Conservation (phyloP, 2,113 vertebrate genomes). For the Bos javanicus region DNA sequence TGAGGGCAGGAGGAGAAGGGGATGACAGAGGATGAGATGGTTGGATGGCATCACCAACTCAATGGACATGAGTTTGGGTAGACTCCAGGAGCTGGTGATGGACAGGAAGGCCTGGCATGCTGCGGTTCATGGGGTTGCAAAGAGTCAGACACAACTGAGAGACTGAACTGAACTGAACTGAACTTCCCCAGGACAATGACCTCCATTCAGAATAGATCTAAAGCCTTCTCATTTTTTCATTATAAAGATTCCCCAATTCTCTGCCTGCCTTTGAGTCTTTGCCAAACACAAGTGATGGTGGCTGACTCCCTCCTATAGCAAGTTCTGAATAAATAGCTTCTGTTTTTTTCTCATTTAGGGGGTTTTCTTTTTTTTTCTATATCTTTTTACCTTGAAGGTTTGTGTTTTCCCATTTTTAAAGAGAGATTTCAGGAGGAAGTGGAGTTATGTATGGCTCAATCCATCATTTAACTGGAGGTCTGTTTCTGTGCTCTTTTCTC, state of each 20-base stretch:
- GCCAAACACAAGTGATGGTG: background rate
- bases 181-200: background rate
- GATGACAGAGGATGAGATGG: background rate
- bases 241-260: background rate
- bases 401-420: background rate
- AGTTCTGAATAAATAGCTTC: background rate
- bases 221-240: background rate
- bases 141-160: background rate
- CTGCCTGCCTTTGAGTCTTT: background rate
- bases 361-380: background rate
- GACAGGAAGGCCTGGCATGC: background rate
- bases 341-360: background rate
- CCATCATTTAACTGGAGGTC: background rate
- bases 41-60: background rate
- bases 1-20: background rate
- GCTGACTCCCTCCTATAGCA: background rate
- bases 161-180: background rate
- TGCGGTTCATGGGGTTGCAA: background rate
- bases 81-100: background rate
- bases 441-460: background rate
- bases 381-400: background rate
- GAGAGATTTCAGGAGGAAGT: background rate
- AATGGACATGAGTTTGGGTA: background rate
- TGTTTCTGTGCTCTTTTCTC: background rate
- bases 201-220: background rate